These are phyloP conservation scores for Pyrrhosoma nymphula DNA, from an alignment of 2,888 invertebrate genomes.

Conservation along the genomic window DNA sequence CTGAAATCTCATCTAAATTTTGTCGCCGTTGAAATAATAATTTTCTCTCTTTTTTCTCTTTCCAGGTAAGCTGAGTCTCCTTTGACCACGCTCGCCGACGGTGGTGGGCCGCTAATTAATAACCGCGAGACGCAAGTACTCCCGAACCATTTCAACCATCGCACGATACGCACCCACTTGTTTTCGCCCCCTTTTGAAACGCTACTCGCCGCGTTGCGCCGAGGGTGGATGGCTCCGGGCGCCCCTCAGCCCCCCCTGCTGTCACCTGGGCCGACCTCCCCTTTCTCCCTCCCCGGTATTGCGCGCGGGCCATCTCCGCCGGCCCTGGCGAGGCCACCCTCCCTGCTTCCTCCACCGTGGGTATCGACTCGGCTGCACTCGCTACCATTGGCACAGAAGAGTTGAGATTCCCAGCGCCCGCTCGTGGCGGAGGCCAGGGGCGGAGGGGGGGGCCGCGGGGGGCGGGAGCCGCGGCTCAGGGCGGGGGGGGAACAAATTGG, in stretches of 20 bases:
- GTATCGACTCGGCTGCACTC: conserved; percentile 63
- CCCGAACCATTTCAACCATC: not conserved
- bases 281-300: not conserved
- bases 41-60: not conserved
- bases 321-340: not conserved
- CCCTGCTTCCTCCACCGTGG: not conserved
- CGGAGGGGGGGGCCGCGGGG: not conserved
- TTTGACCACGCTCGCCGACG: not conserved
- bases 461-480: not conserved
- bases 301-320: not conserved
- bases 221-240: conserved; percentile 8
- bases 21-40: not conserved
- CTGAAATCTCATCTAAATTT: not conserved
- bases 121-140: conserved; percentile 36
- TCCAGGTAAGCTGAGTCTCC: conserved; percentile 27
- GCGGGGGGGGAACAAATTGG: conserved; percentile 57
- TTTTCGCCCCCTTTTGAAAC: too few relatives aligned
- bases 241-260: not conserved
- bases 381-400: conserved; percentile 61
- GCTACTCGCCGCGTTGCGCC: too few relatives aligned
- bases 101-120: conserved; percentile 14
- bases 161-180: not conserved
- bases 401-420: conserved; percentile 36
- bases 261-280: not conserved
- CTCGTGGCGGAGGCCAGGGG: not conserved